These are phyloP conservation scores for Aspidiotus destructor DNA, from an alignment of 2,888 invertebrate species.

Conservation along the genomic window DNA sequence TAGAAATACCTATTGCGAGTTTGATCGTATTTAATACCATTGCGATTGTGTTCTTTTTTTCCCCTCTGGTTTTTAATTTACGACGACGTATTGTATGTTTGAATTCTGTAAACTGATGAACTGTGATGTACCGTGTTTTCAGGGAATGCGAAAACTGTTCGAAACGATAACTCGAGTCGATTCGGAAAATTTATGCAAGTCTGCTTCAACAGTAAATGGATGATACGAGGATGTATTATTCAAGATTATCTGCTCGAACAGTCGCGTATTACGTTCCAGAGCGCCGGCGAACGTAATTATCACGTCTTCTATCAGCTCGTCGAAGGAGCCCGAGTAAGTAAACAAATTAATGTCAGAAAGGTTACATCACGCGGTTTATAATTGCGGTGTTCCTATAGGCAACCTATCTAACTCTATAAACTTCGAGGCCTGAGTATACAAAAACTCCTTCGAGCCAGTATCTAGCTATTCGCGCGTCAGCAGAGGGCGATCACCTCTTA, in stretches of 20 bases:
- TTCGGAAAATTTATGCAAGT: slow-evolving; percentile 96
- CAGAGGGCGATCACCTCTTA: too few relatives aligned
- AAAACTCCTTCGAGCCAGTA: too few relatives aligned
- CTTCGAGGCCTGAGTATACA: too few relatives aligned
- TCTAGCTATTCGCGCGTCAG: too few relatives aligned
- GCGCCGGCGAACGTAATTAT: slow-evolving; percentile 77
- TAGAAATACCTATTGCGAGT: too few relatives aligned
- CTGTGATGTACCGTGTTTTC: slow-evolving; percentile 24
- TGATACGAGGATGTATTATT: slow-evolving; percentile 83
- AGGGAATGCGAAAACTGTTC: slow-evolving; percentile 88
- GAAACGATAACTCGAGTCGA: slow-evolving; percentile 85
- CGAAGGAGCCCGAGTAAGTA: slow-evolving; percentile 63
- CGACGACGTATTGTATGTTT: too few relatives aligned
- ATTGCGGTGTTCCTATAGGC: too few relatives aligned
- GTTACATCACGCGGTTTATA: background rate
- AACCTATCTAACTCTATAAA: too few relatives aligned
- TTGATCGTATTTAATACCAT: too few relatives aligned
- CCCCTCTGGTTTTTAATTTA: too few relatives aligned
- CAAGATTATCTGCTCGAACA: slow-evolving; percentile 84
- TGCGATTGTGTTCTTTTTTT: too few relatives aligned
- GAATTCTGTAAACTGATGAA: too few relatives aligned
- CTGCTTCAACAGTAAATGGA: slow-evolving; percentile 76
- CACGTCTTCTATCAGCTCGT: slow-evolving; percentile 87
- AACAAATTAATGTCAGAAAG: background rate
- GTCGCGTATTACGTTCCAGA: slow-evolving; percentile 81